These are phyloP conservation scores for Aphis gossypii DNA, from an alignment of 1,140 invertebrate species.

Conservation along the genomic window DNA sequence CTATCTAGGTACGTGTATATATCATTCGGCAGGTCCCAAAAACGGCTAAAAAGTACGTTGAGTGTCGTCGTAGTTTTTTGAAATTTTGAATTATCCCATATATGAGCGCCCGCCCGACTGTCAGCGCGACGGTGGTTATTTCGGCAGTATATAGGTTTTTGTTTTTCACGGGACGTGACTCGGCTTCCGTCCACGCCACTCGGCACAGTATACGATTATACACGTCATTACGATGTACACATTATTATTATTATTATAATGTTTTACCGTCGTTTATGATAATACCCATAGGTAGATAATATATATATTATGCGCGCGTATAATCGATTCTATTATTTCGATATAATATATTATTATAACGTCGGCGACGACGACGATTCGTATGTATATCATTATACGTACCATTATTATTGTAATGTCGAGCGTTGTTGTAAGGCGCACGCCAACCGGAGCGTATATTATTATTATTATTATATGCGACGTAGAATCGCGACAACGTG, in stretches of 20 bases:
- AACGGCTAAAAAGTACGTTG: not conserved
- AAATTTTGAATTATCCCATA: not conserved
- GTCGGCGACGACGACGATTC: not conserved
- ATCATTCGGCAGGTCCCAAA: not conserved
- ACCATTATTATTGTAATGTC: too few species aligned
- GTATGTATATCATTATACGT: not conserved
- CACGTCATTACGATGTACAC: not conserved
- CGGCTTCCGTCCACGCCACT: conserved; percentile 29
- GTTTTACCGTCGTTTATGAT: not conserved
- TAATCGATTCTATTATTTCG: too few species aligned
- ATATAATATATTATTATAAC: not conserved
- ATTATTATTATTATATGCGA: not conserved
- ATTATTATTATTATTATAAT: not conserved
- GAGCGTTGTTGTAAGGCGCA: too few species aligned
- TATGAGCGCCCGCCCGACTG: not conserved
- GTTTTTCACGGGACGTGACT: conserved; percentile 42
- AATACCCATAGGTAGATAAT: not conserved
- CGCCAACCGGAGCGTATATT: too few species aligned
- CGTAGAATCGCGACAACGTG: too few species aligned
- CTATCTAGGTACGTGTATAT: not conserved
- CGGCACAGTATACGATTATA: not conserved
- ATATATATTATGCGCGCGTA: not conserved
- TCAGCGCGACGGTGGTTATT: not conserved
- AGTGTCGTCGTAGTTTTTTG: not conserved
- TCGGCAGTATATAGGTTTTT: not conserved